These are phyloP conservation scores for Turritopsis dohrnii DNA, from an alignment of 30 jellyfish, hydroid and myxozoan species.

Conservation along the genomic window DNA sequence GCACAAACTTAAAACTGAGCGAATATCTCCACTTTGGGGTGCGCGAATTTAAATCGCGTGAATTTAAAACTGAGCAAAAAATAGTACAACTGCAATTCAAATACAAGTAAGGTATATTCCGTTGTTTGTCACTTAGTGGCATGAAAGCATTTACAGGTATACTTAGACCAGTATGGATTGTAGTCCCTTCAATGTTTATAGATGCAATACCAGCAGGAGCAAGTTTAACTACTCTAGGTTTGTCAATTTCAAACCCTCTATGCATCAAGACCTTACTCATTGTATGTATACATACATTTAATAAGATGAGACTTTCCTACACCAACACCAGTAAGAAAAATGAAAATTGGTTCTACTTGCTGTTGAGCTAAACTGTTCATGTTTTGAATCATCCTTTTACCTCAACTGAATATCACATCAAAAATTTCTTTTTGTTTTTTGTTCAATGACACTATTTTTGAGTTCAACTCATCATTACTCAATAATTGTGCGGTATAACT, in stretches of 20 bases:
- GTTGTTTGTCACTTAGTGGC: not conserved
- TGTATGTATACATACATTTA: too few species aligned
- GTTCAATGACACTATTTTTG: not conserved
- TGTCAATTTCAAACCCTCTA: not conserved
- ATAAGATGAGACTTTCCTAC: not conserved
- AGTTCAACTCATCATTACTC: not conserved
- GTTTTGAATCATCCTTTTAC: too few species aligned
- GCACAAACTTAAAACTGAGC: too few species aligned
- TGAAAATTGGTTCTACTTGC: not conserved
- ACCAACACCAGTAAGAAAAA: not conserved
- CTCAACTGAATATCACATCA: not conserved
- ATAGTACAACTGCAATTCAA: too few species aligned
- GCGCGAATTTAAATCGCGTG: too few species aligned
- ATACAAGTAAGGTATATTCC: not conserved
- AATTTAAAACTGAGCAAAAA: too few species aligned
- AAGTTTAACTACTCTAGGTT: not conserved
- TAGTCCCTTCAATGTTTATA: not conserved
- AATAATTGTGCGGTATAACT: too few species aligned
- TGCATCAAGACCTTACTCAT: not conserved
- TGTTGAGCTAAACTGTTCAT: not conserved
- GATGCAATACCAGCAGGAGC: not conserved
- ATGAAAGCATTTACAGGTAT: not conserved
- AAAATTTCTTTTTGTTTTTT: not conserved
- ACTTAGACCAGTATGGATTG: not conserved
- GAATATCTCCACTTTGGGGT: too few species aligned